Percentiles rank a stretch among this genome's conserved stretches.
phyloP scores from a whole-genome alignment of 2,888 invertebrate genomes.

The Gymnocheta viridis region DNA sequence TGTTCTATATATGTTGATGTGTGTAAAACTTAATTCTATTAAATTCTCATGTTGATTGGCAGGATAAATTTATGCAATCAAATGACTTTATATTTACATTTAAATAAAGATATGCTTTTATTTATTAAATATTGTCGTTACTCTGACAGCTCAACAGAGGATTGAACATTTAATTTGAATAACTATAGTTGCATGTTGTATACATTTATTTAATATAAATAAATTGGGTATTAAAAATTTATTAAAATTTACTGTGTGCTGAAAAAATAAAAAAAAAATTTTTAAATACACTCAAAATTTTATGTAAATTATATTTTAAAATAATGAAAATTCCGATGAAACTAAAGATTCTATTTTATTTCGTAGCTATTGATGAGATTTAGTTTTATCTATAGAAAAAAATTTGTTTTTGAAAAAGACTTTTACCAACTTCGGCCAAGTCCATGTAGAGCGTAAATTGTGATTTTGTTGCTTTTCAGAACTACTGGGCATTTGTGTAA shows the following conservation, averaged over 20 bases:
- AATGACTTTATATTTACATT: not conserved
- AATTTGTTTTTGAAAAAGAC: no score
- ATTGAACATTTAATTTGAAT: not conserved
- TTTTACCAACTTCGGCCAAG: no score
- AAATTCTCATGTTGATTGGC: conserved; percentile 55
- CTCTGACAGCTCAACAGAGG: not conserved
- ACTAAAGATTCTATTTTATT: no score
- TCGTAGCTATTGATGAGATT: no score
- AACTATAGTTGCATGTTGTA: not conserved
- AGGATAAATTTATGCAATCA: conserved; percentile 31
- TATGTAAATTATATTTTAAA: no score
- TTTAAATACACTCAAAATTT: no score
- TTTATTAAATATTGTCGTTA: not conserved
- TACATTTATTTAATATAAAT: not conserved
- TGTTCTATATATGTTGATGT: not conserved
- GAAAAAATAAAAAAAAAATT: no score
- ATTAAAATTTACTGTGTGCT: not conserved
- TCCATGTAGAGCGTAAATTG: not conserved
- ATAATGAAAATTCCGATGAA: no score
- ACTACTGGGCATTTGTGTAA: not conserved
- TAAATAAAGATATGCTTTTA: not conserved
- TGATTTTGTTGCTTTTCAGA: not conserved
- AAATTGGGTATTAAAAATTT: not conserved
- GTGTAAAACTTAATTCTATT: conserved; percentile 46
- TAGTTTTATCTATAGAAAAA: no score